Evolutionary conservation across 2,888 invertebrate genomes (phyloP).

Genomic region (Euproctis similis): DNA sequence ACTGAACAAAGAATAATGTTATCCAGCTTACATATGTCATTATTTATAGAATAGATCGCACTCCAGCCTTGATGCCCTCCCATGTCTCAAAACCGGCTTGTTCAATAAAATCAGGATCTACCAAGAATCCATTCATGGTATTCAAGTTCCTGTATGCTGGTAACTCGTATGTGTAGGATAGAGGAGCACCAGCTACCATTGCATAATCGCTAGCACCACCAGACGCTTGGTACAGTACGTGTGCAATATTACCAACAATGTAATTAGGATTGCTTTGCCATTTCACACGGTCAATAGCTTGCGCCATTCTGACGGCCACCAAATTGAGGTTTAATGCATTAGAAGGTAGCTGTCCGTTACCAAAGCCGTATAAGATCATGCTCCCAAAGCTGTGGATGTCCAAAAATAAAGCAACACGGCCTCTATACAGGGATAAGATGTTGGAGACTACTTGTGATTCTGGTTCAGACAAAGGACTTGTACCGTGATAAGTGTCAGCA

Average conservation of each 20-base stretch:
- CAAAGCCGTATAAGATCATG: slow-evolving; percentile 65
- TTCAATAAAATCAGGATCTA: slow-evolving; percentile 67
- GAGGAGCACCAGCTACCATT: slow-evolving; percentile 57
- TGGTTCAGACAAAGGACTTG: slow-evolving; percentile 78
- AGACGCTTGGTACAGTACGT: slow-evolving; percentile 72
- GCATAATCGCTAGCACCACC: slow-evolving; percentile 80
- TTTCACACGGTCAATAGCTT: slow-evolving; percentile 62
- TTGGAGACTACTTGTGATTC: slow-evolving; percentile 77
- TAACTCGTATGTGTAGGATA: slow-evolving; percentile 78
- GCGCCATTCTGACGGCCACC: slow-evolving; percentile 53
- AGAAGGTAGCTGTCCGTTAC: slow-evolving; percentile 55
- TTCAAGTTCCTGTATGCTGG: slow-evolving; percentile 62
- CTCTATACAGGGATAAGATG: slow-evolving; percentile 62
- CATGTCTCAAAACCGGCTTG: slow-evolving; percentile 77
- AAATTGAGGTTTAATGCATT: slow-evolving; percentile 57
- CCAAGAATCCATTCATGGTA: slow-evolving; percentile 65
- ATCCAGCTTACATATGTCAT: neutral
- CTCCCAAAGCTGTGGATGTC: slow-evolving; percentile 85
- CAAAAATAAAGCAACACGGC: slow-evolving; percentile 77
- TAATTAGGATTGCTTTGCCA: slow-evolving; percentile 57
- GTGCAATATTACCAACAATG: slow-evolving; percentile 63
- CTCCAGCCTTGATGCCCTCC: slow-evolving; percentile 72
- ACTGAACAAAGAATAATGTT: neutral
- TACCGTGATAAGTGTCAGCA: slow-evolving; percentile 78
- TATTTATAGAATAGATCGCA: slow-evolving; percentile 21